Evolutionary conservation across 2,113 vertebrate genomes (phyloP).

Genomic region (Brevimyrus niger): DNA sequence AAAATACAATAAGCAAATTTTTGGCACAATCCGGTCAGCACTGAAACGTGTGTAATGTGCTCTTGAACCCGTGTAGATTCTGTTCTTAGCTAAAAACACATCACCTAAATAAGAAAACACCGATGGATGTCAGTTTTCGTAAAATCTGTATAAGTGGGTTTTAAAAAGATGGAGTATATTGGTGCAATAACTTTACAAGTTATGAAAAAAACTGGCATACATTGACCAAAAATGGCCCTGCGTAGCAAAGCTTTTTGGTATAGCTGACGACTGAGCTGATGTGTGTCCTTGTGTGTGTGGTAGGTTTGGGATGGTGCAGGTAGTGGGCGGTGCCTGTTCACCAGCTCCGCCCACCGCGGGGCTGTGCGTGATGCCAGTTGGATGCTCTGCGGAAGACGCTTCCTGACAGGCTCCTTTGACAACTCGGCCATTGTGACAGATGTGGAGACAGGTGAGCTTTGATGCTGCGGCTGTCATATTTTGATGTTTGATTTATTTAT

Average conservation of each 20-base stretch:
- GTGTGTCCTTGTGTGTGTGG: constrained; percentile 14
- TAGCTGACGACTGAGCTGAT: not conserved
- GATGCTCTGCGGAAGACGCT: constrained; percentile 72
- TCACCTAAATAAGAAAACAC: not conserved
- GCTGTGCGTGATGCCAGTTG: constrained; percentile 81
- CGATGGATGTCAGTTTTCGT: not conserved
- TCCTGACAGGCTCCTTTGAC: constrained; percentile 90
- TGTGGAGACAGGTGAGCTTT: constrained; percentile 77
- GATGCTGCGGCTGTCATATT: not conserved
- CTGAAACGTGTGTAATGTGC: not conserved
- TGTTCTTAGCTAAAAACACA: not conserved
- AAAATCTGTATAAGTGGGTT: not conserved
- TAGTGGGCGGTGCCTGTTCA: constrained; percentile 72
- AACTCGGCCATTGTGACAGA: constrained; percentile 74
- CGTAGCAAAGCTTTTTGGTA: not conserved
- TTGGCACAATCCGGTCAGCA: too few relatives aligned
- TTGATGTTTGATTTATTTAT: not conserved
- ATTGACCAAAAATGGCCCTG: not conserved
- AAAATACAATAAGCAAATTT: too few relatives aligned
- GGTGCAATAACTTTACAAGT: not conserved
- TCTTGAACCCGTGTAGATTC: not conserved
- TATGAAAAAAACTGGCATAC: not conserved
- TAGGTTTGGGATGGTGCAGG: constrained; percentile 89
- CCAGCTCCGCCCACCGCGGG: constrained; percentile 65
- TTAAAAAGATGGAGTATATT: not conserved